A percentile compares a stretch with the other conserved stretches of the same genome.
Evolutionary conservation across 2,797 vertebrate genomes (phyloP).

Genomic region (Onychomys torridus): DNA sequence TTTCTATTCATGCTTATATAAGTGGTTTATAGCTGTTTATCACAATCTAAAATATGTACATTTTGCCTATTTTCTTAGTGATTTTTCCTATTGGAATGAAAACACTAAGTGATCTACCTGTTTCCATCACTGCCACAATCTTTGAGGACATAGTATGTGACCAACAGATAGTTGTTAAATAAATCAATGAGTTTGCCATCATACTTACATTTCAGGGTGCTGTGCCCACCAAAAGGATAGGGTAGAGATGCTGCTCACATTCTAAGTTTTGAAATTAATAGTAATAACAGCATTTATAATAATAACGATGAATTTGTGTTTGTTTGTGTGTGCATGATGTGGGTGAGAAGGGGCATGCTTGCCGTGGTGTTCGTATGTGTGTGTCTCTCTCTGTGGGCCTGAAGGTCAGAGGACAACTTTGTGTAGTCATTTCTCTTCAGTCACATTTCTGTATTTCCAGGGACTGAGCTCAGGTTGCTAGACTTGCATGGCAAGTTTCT

Average conservation of each 20-base stretch:
- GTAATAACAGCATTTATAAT: not conserved
- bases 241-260: not conserved
- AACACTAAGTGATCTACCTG: not conserved
- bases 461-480: not conserved
- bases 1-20: not conserved
- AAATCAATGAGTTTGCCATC: not conserved
- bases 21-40: not conserved
- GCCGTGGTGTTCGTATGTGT: not conserved
- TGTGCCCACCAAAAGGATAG: not conserved
- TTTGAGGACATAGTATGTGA: not conserved
- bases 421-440: not conserved
- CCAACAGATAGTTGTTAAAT: conserved; percentile 19
- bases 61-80: conserved; percentile 15
- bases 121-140: not conserved
- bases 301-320: not conserved
- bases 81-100: not conserved
- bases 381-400: not conserved
- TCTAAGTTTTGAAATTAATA: not conserved
- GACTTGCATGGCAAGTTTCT: too few species aligned
- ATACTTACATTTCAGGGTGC: not conserved
- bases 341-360: not conserved
- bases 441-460: not conserved
- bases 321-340: not conserved
- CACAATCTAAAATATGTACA: not conserved
- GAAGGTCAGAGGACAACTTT: not conserved